These are phyloP conservation scores for Crotalus viridis DNA, from an alignment of 2,113 vertebrate species.

Conservation along the genomic window DNA sequence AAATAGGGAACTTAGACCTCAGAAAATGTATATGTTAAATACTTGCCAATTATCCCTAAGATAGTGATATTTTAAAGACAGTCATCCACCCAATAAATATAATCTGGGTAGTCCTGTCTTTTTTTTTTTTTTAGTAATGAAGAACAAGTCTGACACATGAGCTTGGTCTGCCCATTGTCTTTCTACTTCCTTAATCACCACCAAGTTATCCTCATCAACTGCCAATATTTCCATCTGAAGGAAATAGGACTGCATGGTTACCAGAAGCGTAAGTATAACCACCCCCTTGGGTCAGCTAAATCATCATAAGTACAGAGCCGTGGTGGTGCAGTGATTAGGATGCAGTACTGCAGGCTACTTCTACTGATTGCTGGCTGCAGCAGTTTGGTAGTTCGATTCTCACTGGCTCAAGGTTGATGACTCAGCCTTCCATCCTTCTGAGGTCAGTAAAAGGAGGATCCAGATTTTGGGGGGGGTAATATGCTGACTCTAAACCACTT, in stretches of 20 bases:
- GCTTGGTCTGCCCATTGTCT: background rate
- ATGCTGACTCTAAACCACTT: too few relatives aligned
- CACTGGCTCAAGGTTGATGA: too few relatives aligned
- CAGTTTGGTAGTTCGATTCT: too few relatives aligned
- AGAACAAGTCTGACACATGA: background rate
- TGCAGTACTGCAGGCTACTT: too few relatives aligned
- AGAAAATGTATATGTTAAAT: background rate
- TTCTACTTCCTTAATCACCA: background rate
- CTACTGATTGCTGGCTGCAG: too few relatives aligned
- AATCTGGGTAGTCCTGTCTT: background rate
- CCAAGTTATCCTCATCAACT: background rate
- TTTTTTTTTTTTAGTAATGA: background rate
- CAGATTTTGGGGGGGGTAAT: too few relatives aligned
- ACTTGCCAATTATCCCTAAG: background rate
- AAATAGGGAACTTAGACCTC: background rate
- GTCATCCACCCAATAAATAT: background rate
- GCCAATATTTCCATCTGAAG: background rate
- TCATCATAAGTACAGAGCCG: background rate
- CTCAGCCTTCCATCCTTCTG: too few relatives aligned
- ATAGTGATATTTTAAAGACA: background rate
- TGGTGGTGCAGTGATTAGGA: too few relatives aligned
- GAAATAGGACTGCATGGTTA: background rate
- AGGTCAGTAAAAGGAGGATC: too few relatives aligned
- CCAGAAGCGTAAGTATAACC: background rate
- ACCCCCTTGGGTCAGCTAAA: background rate